Evolutionary conservation across 1,140 invertebrate species (phyloP).

Genomic region (Ylistrum balloti): DNA sequence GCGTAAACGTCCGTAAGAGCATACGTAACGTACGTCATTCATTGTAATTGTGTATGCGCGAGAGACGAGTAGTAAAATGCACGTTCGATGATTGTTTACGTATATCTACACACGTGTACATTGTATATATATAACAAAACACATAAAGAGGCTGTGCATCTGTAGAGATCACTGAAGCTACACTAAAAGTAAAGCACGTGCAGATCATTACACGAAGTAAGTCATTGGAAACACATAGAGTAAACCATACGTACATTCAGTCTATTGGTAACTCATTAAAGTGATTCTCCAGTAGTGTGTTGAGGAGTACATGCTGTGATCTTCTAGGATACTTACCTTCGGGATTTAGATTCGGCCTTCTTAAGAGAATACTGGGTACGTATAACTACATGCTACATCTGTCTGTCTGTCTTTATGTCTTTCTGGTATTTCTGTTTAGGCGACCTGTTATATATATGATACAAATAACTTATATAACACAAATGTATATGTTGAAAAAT

Average conservation of each 20-base stretch:
- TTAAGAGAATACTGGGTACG: too few species aligned
- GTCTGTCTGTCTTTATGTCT: too few species aligned
- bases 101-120: too few species aligned
- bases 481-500: too few species aligned
- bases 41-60: neutral
- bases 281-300: neutral
- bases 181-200: neutral
- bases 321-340: too few species aligned
- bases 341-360: too few species aligned
- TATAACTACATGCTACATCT: too few species aligned
- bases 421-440: too few species aligned
- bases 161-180: neutral
- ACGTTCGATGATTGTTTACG: neutral
- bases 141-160: neutral
- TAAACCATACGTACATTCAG: too few species aligned
- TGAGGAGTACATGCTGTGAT: too few species aligned
- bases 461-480: too few species aligned
- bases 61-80: neutral
- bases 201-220: neutral
- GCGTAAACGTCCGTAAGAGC: neutral
- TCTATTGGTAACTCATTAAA: neutral
- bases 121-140: neutral
- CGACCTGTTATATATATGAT: too few species aligned
- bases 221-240: neutral
- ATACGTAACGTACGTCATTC: neutral